Evolutionary conservation across 2,888 invertebrate genomes (phyloP), one percentile per base, ranked within the genome.

Genomic region (Tetranychus piercei): DNA sequence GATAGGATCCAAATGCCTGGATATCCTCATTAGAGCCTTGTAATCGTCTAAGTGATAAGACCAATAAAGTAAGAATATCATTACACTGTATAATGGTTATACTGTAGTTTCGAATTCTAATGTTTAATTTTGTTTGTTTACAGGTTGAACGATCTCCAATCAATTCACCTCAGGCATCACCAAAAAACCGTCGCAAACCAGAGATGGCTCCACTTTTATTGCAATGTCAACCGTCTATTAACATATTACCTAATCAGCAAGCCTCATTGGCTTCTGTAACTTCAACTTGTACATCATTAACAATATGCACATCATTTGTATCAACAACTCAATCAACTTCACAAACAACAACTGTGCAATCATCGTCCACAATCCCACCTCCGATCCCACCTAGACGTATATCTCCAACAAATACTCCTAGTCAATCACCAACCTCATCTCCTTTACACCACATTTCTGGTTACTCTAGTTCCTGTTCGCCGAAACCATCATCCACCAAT

Each of bases 381-480:
- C 88, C 88, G 8, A 83, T 88, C 74, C 88, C 88, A 11, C 88
- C 88, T 0, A 81, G 88, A 74, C 80, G 81, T 74, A 74, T 81
- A 44, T 82, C 83, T 15, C 83, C 83, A 6, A 78, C 79, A 70
- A 80, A 81, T 65, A 82, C 83, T 22, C 83, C 83, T 6, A 79
- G 80, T 64, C 79, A 78, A 43, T 81, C 81, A 44, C 81, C 81
- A 22, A 23, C 22, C 9, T 20, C 69, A 22, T 69, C 69, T 9
- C 69, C 69, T 20, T 34, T 20, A 23, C 69, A 69, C n/a, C 20
- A 69, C 20, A 20, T 20, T 65, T 65, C 65, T 34, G 34, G 34
- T 34, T 34, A 34, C 34, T 34, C 34, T 34, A 34, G 34, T 34
- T 34, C 34, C 34, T 34, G 34, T 34, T 5, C 34, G 5, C 34